phyloP scores from a whole-genome alignment of 1,140 invertebrate species.

The Drosophila saltans region DNA sequence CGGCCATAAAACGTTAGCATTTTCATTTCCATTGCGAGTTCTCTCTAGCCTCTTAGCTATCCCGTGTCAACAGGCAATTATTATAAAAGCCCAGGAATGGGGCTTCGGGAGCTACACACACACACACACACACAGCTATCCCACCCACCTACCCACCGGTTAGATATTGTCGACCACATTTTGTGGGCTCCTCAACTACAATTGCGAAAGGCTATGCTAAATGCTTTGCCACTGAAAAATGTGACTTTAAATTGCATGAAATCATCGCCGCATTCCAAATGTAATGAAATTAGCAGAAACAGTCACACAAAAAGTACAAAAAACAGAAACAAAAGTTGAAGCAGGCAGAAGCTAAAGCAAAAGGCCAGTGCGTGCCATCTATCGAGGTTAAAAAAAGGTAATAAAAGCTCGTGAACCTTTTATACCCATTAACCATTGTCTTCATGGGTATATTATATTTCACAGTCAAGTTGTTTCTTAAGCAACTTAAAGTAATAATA shows the following conservation, averaged over 20 bases:
- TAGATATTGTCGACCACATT: slow-evolving; percentile 4
- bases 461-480: no score
- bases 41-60: slow-evolving; percentile 46
- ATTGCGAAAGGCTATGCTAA: slow-evolving; percentile 65
- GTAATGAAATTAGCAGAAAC: slow-evolving; percentile 73
- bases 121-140: no score
- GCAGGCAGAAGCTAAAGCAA: slow-evolving; percentile 36
- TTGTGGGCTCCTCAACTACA: slow-evolving; percentile 21
- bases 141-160: slow-evolving; percentile 16
- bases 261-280: slow-evolving; percentile 75
- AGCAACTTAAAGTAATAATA: no score
- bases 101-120: background rate
- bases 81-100: slow-evolving; percentile 69
- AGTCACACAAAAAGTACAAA: background rate
- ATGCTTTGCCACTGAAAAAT: slow-evolving; percentile 75
- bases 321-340: slow-evolving; percentile 42
- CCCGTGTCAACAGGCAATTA: slow-evolving; percentile 83
- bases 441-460: background rate
- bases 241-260: slow-evolving; percentile 80
- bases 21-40: slow-evolving; percentile 24
- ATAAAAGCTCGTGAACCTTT: slow-evolving; percentile 18
- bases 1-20: slow-evolving; percentile 65
- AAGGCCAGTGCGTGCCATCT: slow-evolving; percentile 52
- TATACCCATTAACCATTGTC: background rate
- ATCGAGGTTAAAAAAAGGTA: slow-evolving; percentile 40